Base-by-base conservation (phyloP, 2,888 invertebrate species). In the Archips crataeganus region DNA sequence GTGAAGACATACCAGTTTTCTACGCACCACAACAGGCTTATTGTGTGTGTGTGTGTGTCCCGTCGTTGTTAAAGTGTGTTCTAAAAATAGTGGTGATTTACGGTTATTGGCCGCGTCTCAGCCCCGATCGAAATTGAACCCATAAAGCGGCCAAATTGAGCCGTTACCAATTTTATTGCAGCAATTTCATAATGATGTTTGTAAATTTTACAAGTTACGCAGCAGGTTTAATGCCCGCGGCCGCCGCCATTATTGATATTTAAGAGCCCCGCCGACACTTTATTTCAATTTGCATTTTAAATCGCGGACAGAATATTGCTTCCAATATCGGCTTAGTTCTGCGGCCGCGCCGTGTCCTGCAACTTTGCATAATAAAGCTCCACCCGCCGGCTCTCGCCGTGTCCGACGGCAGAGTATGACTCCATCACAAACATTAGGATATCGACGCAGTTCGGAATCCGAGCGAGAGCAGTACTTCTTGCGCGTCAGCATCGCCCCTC, bases 231-330 rank as follows among this genome's bases (percentile, higher is more conserved):
- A 51, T 57, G 57, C 64, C 64, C 32, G 60, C 36, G 23, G 63
- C 51, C 36, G 64, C n/a, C 42, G 23, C 34, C 32, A 36, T 65
- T 65, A 65, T 65, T 65, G 65, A 65, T 65, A 65, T 65, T 65
- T 51, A 65, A 65, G 47, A 51, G 65, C 65, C 65, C 32, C 15
- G 63, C 63, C 63, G 47, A 63, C 36, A 51, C 65, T 65, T 65
- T 65, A 65, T 65, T 65, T 51, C 65, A 65, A 65, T 65, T 65
- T 65, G 65, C 49, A 65, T 65, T 65, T 65, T 51, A 65, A 65
- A 65, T 62, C 36, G 23, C 32, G 65, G 51, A 51, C 51, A 32
- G 63, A 47, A 63, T 45, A 64, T 65, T 51, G 65, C 65, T 65
- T 65, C 51, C 51, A 65, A 65, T 51, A 65, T 65, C 51, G 65